Conservation (phyloP, 1,140 invertebrate genomes). For the Sminthurides bifidus region DNA sequence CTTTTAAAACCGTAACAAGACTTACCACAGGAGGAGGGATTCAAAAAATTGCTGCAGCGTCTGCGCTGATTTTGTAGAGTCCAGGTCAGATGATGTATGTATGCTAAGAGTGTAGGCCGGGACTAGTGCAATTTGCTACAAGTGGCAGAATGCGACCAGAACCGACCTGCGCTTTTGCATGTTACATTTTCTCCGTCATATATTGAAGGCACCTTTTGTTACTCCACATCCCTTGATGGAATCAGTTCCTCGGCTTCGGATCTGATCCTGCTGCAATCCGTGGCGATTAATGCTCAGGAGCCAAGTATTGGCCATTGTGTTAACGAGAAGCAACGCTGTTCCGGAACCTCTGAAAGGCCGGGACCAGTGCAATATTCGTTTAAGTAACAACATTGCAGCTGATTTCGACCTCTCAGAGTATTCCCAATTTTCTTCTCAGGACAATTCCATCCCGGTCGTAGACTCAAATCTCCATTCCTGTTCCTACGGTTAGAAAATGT, state of each 20-base stretch:
- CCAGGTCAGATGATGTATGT: too few species aligned
- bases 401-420: slow-evolving; percentile 26
- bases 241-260: not conserved
- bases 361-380: slow-evolving; percentile 37
- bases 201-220: not conserved
- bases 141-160: slow-evolving; percentile 28
- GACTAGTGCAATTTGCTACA: slow-evolving; percentile 36
- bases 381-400: slow-evolving; percentile 19
- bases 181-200: not conserved
- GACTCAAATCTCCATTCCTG: too few species aligned
- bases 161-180: slow-evolving; percentile 30
- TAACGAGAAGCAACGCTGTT: too few species aligned
- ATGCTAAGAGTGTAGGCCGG: slow-evolving; percentile 33
- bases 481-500: too few species aligned
- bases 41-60: not conserved
- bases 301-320: too few species aligned
- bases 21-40: not conserved
- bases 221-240: not conserved
- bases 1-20: not conserved
- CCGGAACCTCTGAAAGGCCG: too few species aligned
- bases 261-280: not conserved
- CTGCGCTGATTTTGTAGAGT: not conserved
- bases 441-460: too few species aligned
- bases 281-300: too few species aligned
- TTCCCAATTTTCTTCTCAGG: too few species aligned